phyloP scores from a whole-genome alignment of 2,113 vertebrate genomes.

The Nothobranchius kuhntae region DNA sequence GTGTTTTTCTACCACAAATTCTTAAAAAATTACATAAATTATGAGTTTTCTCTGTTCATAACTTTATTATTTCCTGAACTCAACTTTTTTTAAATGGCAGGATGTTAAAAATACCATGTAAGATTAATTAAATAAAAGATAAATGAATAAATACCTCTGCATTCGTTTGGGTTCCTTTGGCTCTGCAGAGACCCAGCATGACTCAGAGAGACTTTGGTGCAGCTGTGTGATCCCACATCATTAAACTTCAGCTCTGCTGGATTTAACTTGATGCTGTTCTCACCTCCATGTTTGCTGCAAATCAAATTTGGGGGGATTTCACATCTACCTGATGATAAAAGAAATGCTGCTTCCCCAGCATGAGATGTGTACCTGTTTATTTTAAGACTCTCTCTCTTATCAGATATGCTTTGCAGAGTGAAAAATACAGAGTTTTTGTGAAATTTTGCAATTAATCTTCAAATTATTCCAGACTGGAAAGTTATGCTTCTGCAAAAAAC shows the following conservation, averaged over 20 bases:
- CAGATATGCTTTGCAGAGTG: not conserved
- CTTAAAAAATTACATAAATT: too few relatives aligned
- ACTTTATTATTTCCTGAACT: slow-evolving; percentile 2
- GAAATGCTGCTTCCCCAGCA: slow-evolving; percentile 10
- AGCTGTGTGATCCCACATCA: slow-evolving; percentile 51
- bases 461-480: not conserved
- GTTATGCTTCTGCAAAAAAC: slow-evolving; percentile 25
- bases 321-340: slow-evolving; percentile 20
- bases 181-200: slow-evolving; percentile 17
- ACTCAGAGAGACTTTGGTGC: slow-evolving; percentile 13
- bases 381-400: slow-evolving; percentile 18
- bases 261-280: slow-evolving; percentile 30
- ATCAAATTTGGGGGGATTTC: slow-evolving; percentile 36
- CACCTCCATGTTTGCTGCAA: slow-evolving; percentile 30
- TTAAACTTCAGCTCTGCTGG: slow-evolving; percentile 34
- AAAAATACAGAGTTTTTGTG: too few relatives aligned
- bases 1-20: too few relatives aligned
- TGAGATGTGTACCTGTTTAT: slow-evolving; percentile 25
- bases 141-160: not conserved
- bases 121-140: slow-evolving; percentile 52
- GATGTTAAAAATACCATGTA: slow-evolving; percentile 38
- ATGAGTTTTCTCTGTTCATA: not conserved
- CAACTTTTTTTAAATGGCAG: slow-evolving; percentile 42
- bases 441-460: too few relatives aligned
- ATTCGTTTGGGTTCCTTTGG: slow-evolving; percentile 26